Base-by-base conservation (phyloP, 2,888 invertebrate genomes). In the Acanthosoma haemorrhoidale region DNA sequence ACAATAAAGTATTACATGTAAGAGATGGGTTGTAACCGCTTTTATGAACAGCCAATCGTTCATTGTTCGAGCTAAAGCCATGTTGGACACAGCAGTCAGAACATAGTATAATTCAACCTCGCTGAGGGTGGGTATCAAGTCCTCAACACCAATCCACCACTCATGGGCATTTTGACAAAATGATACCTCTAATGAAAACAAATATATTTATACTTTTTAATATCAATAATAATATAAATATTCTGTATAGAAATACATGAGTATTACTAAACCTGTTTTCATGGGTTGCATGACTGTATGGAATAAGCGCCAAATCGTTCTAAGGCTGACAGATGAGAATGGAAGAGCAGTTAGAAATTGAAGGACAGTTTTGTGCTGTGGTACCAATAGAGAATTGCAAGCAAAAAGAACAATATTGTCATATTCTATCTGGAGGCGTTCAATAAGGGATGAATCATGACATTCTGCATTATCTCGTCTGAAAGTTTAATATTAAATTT, bases 291-390 rank as follows among this genome's bases (percentile, higher is more conserved):
- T 39, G 21, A 73, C 64, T 36, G 60, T 69, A 2, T 70, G 71
- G 16, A 86, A 88, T 70, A 88, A 82, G 76, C 84, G 84, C 88
- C 88, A 89, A n/a, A 87, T 77, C 4, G 84, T 83, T 60, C 80
- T 79, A 0, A 82, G 77, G 9, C 87, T 84, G 31, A 88, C 83
- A 59, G 83, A 80, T 72, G 83, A 81, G 77, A 87, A 90, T 0
- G 92, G 91, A 75, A 91, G 82, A 18, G 88, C 87, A 13, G 90
- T 88, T 75, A 92, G 84, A 80, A 91, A 92, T 79, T 92, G 91
- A 89, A 91, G 90, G 2, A 90, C 88, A 8, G 90, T 89, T 72
- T 89, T 82, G 77, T 87, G 87, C 59, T 87, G 86, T 0, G 89
- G 87, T 2, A 86, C 84, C 77, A 89, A 88, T 70, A 92, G 85